These are phyloP conservation scores for Zaprionus lachaisei DNA, from an alignment of 1,140 invertebrate species.

Conservation along the genomic window DNA sequence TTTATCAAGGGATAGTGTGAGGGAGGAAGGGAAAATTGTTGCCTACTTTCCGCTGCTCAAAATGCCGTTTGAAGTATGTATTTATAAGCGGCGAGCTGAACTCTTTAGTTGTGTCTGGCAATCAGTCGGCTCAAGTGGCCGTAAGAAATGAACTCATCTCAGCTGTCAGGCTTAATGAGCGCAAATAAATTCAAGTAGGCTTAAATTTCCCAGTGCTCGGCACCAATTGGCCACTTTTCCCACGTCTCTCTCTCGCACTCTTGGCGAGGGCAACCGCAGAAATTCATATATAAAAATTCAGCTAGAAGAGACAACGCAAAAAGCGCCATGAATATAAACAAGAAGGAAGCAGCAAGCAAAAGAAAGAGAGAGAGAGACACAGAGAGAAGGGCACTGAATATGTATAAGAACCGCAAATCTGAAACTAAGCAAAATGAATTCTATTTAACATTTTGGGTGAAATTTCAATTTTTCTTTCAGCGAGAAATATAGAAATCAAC, in stretches of 20 bases:
- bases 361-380: neutral
- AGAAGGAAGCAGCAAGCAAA: neutral
- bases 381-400: constrained; percentile 19
- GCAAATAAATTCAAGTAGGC: constrained; percentile 82
- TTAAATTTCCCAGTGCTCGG: constrained; percentile 67
- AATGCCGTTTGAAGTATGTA: constrained; percentile 22
- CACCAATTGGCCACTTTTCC: constrained; percentile 53
- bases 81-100: constrained; percentile 37
- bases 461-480: constrained; percentile 59
- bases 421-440: constrained; percentile 73
- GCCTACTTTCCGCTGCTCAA: constrained; percentile 5
- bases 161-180: constrained; percentile 74
- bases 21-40: constrained; percentile 8
- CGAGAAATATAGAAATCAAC: constrained; percentile 71
- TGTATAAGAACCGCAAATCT: constrained; percentile 53
- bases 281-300: constrained; percentile 75
- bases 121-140: constrained; percentile 35
- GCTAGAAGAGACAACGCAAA: constrained; percentile 44
- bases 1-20: neutral
- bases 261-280: constrained; percentile 41
- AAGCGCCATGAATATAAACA: constrained; percentile 64
- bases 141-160: constrained; percentile 69
- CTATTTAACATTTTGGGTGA: constrained; percentile 76
- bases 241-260: constrained; percentile 11
- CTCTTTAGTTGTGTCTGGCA: constrained; percentile 45